phyloP scores from a whole-genome alignment of 1,140 invertebrate genomes.

The Musca domestica region DNA sequence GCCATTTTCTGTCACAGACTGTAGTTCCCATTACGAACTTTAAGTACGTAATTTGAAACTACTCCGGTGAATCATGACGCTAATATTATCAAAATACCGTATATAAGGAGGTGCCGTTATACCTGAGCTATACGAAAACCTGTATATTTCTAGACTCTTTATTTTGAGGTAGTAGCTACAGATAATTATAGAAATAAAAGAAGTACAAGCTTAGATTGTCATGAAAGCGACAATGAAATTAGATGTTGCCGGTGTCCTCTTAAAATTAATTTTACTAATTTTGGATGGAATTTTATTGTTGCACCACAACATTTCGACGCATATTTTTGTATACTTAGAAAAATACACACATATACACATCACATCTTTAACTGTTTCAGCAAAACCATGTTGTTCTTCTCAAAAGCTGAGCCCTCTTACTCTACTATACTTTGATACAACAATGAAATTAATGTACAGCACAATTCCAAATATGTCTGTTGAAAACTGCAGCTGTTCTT shows the following conservation, averaged over 20 bases:
- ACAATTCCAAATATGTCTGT: slow-evolving; percentile 90
- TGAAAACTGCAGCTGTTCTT: slow-evolving; percentile 88
- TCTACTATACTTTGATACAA: slow-evolving; percentile 90
- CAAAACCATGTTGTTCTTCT: slow-evolving; percentile 84
- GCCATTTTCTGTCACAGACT: too few relatives aligned
- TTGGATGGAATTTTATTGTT: slow-evolving; percentile 98
- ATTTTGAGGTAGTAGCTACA: slow-evolving; percentile 73
- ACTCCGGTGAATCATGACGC: too few relatives aligned
- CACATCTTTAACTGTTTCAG: slow-evolving; percentile 72
- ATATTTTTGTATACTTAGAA: slow-evolving; percentile 92
- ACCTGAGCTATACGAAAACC: too few relatives aligned
- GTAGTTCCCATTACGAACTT: too few relatives aligned
- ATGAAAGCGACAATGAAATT: slow-evolving; percentile 62
- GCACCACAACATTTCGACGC: slow-evolving; percentile 94
- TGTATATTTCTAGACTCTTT: slow-evolving; percentile 75
- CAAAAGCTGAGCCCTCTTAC: slow-evolving; percentile 84
- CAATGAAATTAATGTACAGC: slow-evolving; percentile 84
- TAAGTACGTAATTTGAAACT: too few relatives aligned
- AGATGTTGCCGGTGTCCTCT: slow-evolving; percentile 88
- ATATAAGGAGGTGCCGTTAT: too few relatives aligned
- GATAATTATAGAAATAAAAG: slow-evolving; percentile 66
- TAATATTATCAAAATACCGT: too few relatives aligned
- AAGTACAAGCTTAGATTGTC: slow-evolving; percentile 54
- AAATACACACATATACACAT: slow-evolving; percentile 93
- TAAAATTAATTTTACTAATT: slow-evolving; percentile 92